Percentiles rank a stretch among this genome's conserved stretches.
These are phyloP conservation scores for Myrmophylax atrothorax DNA, from an alignment of 2,113 vertebrate species.

Conservation along the genomic window DNA sequence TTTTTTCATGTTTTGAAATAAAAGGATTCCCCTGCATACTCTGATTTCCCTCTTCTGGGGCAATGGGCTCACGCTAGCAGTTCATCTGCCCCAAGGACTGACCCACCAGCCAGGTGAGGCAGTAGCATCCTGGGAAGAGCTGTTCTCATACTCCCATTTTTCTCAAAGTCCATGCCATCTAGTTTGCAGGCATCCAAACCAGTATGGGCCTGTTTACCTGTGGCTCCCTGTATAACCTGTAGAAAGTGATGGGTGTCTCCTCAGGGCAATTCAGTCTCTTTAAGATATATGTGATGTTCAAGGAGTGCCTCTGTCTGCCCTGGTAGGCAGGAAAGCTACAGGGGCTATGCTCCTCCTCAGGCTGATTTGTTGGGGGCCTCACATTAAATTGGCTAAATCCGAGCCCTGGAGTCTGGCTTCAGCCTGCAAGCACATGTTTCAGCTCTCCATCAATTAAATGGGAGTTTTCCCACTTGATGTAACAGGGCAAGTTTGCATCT, in stretches of 20 bases:
- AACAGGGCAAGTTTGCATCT: not conserved
- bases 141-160: not conserved
- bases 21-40: not conserved
- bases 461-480: not conserved
- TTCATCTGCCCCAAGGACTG: not conserved
- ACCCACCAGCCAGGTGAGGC: not conserved
- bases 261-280: not conserved
- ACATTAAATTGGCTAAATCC: not conserved
- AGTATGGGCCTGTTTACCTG: not conserved
- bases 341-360: not conserved
- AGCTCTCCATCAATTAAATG: not conserved
- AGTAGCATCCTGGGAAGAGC: fast-evolving
- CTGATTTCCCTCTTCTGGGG: not conserved
- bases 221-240: not conserved
- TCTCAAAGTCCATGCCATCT: not conserved
- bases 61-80: not conserved
- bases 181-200: not conserved
- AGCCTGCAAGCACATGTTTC: not conserved
- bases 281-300: fast-evolving
- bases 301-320: not conserved
- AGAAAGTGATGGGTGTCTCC: fast-evolving
- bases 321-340: fast-evolving
- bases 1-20: not conserved
- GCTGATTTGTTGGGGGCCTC: not conserved
- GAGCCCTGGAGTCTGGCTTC: not conserved